These are phyloP conservation scores for Aegithalos caudatus DNA, from an alignment of 2,113 vertebrate genomes.

Conservation along the genomic window DNA sequence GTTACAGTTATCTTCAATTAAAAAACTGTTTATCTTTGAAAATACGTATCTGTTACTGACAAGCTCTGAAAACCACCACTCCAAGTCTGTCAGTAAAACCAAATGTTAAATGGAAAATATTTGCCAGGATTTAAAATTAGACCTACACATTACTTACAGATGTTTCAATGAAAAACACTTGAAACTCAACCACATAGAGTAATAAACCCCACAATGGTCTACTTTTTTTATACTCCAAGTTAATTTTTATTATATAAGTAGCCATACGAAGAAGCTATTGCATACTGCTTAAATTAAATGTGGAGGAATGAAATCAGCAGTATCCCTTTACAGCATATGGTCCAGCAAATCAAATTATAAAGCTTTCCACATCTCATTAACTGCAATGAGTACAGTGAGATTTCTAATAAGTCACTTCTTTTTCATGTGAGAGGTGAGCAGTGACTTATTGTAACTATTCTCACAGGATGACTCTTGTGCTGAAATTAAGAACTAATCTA, in stretches of 20 bases:
- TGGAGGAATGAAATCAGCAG: conserved; percentile 84
- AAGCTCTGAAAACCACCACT: conserved; percentile 66
- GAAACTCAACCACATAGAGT: conserved; percentile 87
- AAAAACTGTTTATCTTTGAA: conserved; percentile 58
- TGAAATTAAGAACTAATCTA: conserved; percentile 81
- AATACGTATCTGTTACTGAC: conserved; percentile 68
- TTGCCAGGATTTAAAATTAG: conserved; percentile 86
- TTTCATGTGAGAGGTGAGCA: conserved; percentile 77
- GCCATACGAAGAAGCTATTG: conserved; percentile 84
- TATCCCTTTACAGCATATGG: conserved; percentile 83
- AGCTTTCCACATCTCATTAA: conserved; percentile 89
- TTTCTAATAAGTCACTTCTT: conserved; percentile 83
- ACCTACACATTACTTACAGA: conserved; percentile 90
- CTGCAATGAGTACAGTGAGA: conserved; percentile 82
- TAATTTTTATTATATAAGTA: conserved; percentile 93
- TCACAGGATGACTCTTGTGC: conserved; percentile 75
- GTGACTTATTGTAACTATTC: conserved; percentile 78
- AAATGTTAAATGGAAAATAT: conserved; percentile 84
- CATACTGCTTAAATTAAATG: conserved; percentile 86
- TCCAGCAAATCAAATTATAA: conserved; percentile 85
- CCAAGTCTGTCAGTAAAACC: conserved; percentile 76
- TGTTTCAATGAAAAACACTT: conserved; percentile 85
- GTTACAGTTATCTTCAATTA: conserved; percentile 68
- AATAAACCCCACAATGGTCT: conserved; percentile 89
- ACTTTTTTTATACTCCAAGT: conserved; percentile 80